Base-by-base conservation (phyloP, 1,140 invertebrate genomes). In the Meloidogyne floridensis region DNA sequence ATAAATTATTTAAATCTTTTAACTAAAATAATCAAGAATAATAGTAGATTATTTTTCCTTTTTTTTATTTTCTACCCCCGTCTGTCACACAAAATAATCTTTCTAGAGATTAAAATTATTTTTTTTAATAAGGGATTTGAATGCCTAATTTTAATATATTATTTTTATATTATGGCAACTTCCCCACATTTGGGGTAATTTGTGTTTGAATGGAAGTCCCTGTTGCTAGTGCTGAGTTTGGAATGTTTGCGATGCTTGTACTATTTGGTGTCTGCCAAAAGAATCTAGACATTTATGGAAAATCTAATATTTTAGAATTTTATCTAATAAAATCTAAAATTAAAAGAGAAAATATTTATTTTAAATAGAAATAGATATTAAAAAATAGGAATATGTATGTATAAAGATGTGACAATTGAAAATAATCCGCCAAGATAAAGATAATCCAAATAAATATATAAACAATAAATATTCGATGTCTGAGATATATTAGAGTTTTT, bases 261-360 rank as follows among this genome's bases (percentile, higher is more conserved):
- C 20, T 70, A 32, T 32, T 15, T 65, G 75, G 75, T 42, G 54
- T 51, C 32, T 79, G 65, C 77, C 77, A 79, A 70, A 79, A 79
- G 20, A 79, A 70, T 20, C 77, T 69, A 51, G 77, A 79, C 77
- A 79, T 79, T 32, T 70, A 7, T 42, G 10, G 10, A 32, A 11
- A 75, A 75, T 51, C 8, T 3, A 51, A 6, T 18, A n/a, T n/a
- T 65, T 65, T 65, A n/a, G 3, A 13, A 59, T 15, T 59, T 59
- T 59, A 2, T 56, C 2, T 65, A 65, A n/a, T n/a, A 13, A n/a
- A 65, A 65, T 65, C 59, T 65, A n/a, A 75, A 75, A 75, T 32
- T 59, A 20, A 75, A 15, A 13, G 32, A 51, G 11, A 4, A 73
- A 73, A 73, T 73, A 47, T 73, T 73, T 73, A 32, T 32, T 32